A percentile compares a stretch with the other conserved stretches of the same genome.
Evolutionary conservation across 2,113 vertebrate species (phyloP).

Genomic region (Mellivora capensis): DNA sequence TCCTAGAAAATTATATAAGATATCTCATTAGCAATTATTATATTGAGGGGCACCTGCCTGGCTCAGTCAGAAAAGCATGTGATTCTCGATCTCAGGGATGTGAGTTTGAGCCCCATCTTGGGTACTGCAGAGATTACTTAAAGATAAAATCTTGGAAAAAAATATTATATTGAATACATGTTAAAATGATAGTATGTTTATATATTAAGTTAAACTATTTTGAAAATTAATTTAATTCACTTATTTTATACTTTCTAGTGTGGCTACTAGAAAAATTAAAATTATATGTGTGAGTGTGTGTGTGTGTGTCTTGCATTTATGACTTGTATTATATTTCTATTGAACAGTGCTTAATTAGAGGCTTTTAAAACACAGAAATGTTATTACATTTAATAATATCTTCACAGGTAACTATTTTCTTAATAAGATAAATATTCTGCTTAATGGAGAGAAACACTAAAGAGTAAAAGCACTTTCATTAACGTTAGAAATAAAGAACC

Average conservation of each 20-base stretch:
- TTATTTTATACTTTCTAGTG: neutral
- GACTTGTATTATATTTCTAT: neutral
- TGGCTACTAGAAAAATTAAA: slow-evolving; percentile 14
- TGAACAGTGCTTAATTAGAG: neutral
- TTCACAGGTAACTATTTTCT: neutral
- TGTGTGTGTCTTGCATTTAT: neutral
- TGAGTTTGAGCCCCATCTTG: neutral
- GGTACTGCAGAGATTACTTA: neutral
- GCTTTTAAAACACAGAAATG: neutral
- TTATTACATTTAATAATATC: slow-evolving; percentile 1
- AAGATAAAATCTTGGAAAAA: neutral
- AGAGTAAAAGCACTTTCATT: neutral
- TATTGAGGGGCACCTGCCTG: neutral
- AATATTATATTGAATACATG: neutral
- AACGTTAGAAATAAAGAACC: neutral
- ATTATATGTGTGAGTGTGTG: neutral
- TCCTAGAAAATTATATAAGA: neutral
- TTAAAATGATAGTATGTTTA: neutral
- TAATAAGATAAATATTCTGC: neutral
- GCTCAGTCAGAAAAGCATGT: neutral
- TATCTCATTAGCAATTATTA: neutral
- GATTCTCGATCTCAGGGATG: neutral
- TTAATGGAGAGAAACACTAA: slow-evolving; percentile 1
- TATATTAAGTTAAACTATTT: neutral
- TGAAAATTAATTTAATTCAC: neutral